These are phyloP conservation scores for Gymnocypris eckloni DNA, from an alignment of 2,797 vertebrate genomes.

Conservation along the genomic window DNA sequence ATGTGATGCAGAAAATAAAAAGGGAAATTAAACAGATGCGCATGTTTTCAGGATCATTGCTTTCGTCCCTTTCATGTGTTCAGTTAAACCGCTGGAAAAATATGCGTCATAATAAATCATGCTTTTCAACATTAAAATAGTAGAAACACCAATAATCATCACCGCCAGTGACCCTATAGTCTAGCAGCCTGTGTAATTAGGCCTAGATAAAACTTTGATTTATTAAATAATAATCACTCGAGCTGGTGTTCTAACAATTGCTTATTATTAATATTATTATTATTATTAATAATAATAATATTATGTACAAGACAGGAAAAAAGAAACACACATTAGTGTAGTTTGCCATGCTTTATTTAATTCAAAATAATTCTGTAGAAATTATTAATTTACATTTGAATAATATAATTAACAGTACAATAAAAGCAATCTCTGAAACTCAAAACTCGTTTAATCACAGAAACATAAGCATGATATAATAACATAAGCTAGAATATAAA, in stretches of 20 bases:
- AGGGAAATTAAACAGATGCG: constrained; percentile 94
- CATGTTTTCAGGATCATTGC: constrained; percentile 90
- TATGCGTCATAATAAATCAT: constrained; percentile 44
- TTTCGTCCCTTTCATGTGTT: constrained; percentile 81
- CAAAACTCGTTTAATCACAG: constrained; percentile 69
- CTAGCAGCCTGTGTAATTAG: neutral
- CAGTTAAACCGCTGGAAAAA: constrained; percentile 71
- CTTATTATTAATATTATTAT: neutral
- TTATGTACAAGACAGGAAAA: neutral
- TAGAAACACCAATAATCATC: neutral
- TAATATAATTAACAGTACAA: constrained; percentile 82
- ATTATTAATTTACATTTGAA: constrained; percentile 84
- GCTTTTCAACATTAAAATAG: constrained; percentile 2
- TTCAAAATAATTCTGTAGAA: constrained; percentile 90
- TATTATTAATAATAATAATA: neutral
- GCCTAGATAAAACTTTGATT: neutral
- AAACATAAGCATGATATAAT: constrained; percentile 75
- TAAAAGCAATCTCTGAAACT: constrained; percentile 68
- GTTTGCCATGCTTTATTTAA: constrained; percentile 86
- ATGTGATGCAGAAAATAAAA: constrained; percentile 95
- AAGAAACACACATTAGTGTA: constrained; percentile 56
- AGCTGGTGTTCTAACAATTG: neutral
- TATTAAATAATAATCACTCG: constrained; percentile 9
- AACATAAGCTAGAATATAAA: constrained; percentile 71
- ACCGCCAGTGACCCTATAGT: neutral